Conservation (phyloP, 2,113 vertebrate species). For the Nesoenas mayeri region DNA sequence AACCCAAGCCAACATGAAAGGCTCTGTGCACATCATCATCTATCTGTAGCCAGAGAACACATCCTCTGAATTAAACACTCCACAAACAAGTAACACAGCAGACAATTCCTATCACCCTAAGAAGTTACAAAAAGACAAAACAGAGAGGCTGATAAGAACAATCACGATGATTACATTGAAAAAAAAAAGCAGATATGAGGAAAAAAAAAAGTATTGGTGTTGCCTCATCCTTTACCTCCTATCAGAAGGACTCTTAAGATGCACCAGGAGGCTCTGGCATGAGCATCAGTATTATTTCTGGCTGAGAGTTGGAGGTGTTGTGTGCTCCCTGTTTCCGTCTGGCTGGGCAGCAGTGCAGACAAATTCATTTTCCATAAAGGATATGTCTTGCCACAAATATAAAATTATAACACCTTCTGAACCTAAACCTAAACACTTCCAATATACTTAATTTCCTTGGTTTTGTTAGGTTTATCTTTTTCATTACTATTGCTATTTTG, state of each 20-base stretch:
- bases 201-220: not conserved
- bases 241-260: no score
- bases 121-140: not conserved
- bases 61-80: rapidly evolving
- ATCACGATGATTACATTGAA: not conserved
- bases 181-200: not conserved
- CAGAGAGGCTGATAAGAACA: not conserved
- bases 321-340: not conserved
- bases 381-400: not conserved
- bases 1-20: not conserved
- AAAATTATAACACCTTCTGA: not conserved
- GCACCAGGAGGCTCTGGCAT: rapidly evolving
- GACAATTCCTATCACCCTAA: not conserved
- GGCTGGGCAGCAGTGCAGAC: not conserved
- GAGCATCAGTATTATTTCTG: not conserved
- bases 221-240: not conserved
- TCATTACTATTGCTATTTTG: not conserved
- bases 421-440: not conserved
- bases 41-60: not conserved
- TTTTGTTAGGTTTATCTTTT: not conserved
- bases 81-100: not conserved
- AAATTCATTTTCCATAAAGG: not conserved
- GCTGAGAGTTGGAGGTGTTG: not conserved
- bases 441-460: not conserved
- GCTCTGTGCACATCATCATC: no score